phyloP scores from a whole-genome alignment of 2,113 vertebrate species.

The Riparia riparia region DNA sequence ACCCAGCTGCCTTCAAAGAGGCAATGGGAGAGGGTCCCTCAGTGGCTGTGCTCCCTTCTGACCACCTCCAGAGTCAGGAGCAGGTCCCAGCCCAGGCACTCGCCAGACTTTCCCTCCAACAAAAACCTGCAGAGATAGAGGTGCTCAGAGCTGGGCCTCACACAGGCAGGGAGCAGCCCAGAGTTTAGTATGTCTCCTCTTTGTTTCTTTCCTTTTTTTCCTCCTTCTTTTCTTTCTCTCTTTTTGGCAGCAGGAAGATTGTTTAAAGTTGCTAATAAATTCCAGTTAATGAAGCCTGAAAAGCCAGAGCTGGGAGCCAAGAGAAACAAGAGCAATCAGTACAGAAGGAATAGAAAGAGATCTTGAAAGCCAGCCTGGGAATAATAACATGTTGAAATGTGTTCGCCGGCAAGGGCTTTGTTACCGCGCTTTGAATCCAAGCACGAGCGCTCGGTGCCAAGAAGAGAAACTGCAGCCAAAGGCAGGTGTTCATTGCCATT shows the following conservation, averaged over 20 bases:
- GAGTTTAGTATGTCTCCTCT: constrained; percentile 2
- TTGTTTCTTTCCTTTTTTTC: neutral
- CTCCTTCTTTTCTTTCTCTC: neutral
- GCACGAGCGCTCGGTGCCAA: neutral
- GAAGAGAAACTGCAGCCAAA: constrained; percentile 51
- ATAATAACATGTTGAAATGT: constrained; percentile 70
- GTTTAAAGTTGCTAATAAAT: constrained; percentile 74
- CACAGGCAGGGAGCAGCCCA: constrained; percentile 25
- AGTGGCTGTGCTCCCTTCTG: neutral
- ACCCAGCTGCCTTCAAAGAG: neutral
- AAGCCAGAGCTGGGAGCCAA: constrained; percentile 62
- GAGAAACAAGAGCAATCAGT: constrained; percentile 66
- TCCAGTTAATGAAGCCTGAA: constrained; percentile 72
- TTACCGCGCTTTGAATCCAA: constrained; percentile 55
- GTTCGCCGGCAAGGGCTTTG: constrained; percentile 59
- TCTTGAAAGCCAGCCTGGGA: constrained; percentile 63
- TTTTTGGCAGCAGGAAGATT: constrained; percentile 40
- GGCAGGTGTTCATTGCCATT: constrained; percentile 71
- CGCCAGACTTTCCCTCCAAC: neutral
- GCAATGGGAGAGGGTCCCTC: neutral
- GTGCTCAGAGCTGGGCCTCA: constrained; percentile 31
- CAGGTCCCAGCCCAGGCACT: neutral
- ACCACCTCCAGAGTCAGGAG: neutral
- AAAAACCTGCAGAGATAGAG: neutral
- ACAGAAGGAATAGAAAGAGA: constrained; percentile 68